These are phyloP conservation scores for Calephelis perditalis DNA, from an alignment of 2,888 invertebrate genomes.

Conservation along the genomic window DNA sequence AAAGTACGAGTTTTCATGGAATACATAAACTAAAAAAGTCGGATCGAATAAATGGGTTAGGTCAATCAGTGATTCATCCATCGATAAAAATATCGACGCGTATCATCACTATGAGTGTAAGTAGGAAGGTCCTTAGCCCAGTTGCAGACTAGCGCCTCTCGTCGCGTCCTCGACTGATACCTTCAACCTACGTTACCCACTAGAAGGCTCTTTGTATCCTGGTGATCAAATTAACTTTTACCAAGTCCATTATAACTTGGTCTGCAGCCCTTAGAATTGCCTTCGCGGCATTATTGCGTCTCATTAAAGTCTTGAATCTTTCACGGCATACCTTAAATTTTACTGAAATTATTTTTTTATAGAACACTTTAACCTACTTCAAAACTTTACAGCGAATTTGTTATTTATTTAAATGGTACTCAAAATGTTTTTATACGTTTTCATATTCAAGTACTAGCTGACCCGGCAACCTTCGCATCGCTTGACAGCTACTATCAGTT, in stretches of 20 bases:
- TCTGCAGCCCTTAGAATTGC: slow-evolving; percentile 23
- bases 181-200: slow-evolving; percentile 27
- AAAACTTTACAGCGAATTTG: neutral
- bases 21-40: no score
- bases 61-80: slow-evolving; percentile 23
- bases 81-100: slow-evolving; percentile 26
- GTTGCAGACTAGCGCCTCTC: slow-evolving; percentile 45
- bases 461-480: no score
- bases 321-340: slow-evolving; percentile 1
- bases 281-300: slow-evolving; percentile 24
- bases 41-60: no score
- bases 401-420: neutral
- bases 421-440: no score
- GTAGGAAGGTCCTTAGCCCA: slow-evolving; percentile 61
- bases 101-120: slow-evolving; percentile 39
- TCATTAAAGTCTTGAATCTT: slow-evolving; percentile 30
- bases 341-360: neutral
- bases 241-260: slow-evolving; percentile 23
- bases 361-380: neutral
- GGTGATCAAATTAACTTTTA: slow-evolving; percentile 21
- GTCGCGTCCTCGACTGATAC: slow-evolving; percentile 41
- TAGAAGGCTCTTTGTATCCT: slow-evolving; percentile 28
- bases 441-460: no score
- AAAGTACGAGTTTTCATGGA: no score
- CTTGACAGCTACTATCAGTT: no score